Conservation (phyloP, 1,140 invertebrate genomes). For the Centruroides vittatus region DNA sequence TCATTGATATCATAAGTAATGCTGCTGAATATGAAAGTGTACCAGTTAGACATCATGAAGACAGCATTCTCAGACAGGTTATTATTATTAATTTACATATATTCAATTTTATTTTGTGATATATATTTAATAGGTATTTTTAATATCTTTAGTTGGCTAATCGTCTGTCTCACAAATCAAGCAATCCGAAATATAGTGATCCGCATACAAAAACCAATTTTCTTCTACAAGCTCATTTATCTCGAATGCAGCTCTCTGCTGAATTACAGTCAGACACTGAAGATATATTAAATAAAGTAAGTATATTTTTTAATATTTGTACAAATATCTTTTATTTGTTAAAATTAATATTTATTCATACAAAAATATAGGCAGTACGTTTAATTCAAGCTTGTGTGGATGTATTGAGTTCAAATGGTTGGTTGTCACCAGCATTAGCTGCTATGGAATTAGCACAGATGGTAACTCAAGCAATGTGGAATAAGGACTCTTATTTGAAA, state of each 20-base stretch:
- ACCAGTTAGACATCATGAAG: slow-evolving; percentile 88
- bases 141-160: slow-evolving; percentile 39
- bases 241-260: slow-evolving; percentile 79
- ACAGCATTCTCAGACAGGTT: slow-evolving; percentile 54
- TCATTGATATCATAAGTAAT: slow-evolving; percentile 95
- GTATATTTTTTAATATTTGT: too few species aligned
- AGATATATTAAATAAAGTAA: slow-evolving; percentile 60
- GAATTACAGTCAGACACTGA: slow-evolving; percentile 96
- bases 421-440: slow-evolving; percentile 91
- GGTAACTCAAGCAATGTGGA: slow-evolving; percentile 99
- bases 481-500: slow-evolving; percentile 92
- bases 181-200: slow-evolving; percentile 67
- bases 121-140: neutral
- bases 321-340: too few species aligned
- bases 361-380: slow-evolving; percentile 29
- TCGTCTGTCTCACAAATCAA: slow-evolving; percentile 62
- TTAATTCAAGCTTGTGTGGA: slow-evolving; percentile 98
- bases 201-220: slow-evolving; percentile 96
- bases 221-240: slow-evolving; percentile 88
- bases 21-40: slow-evolving; percentile 94
- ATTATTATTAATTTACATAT: slow-evolving; percentile 9
- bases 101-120: neutral
- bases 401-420: slow-evolving; percentile 93
- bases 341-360: too few species aligned
- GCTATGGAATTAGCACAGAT: slow-evolving; percentile 99